Evolutionary conservation across 2,113 vertebrate species (phyloP).

Genomic region (Chinchilla lanigera): DNA sequence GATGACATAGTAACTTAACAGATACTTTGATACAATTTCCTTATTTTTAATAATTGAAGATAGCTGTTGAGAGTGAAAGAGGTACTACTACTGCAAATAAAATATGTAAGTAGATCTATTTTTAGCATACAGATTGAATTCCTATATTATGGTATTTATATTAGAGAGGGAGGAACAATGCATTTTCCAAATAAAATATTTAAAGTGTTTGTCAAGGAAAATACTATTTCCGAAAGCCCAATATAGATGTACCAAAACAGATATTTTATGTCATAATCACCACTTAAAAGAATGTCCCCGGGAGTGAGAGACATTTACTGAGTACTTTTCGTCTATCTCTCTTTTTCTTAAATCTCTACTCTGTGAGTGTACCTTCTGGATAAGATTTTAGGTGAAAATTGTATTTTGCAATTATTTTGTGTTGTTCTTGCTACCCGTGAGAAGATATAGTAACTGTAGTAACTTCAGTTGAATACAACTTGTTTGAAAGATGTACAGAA

Average conservation of each 20-base stretch:
- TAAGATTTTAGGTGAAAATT: constrained; percentile 43
- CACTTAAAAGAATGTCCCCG: not conserved
- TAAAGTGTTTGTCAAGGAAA: constrained; percentile 38
- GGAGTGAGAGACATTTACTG: not conserved
- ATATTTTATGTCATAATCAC: not conserved
- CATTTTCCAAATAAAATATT: constrained; percentile 35
- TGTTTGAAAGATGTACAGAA: constrained; percentile 7
- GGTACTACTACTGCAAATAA: not conserved
- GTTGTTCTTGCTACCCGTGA: not conserved
- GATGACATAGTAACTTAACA: not conserved
- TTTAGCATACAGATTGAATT: not conserved
- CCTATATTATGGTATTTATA: not conserved
- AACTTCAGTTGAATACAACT: not conserved
- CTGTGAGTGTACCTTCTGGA: not conserved
- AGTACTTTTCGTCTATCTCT: constrained; percentile 26
- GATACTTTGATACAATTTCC: not conserved
- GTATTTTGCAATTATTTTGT: constrained; percentile 3
- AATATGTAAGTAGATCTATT: not conserved
- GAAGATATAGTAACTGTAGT: not conserved
- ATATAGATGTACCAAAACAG: not conserved
- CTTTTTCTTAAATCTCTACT: constrained; percentile 41
- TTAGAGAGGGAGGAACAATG: not conserved
- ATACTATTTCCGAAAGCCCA: not conserved
- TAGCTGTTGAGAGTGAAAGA: not conserved
- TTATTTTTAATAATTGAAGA: constrained; percentile 50